Conservation (phyloP, 2,797 vertebrate genomes). For the Cossypha heuglini region DNA sequence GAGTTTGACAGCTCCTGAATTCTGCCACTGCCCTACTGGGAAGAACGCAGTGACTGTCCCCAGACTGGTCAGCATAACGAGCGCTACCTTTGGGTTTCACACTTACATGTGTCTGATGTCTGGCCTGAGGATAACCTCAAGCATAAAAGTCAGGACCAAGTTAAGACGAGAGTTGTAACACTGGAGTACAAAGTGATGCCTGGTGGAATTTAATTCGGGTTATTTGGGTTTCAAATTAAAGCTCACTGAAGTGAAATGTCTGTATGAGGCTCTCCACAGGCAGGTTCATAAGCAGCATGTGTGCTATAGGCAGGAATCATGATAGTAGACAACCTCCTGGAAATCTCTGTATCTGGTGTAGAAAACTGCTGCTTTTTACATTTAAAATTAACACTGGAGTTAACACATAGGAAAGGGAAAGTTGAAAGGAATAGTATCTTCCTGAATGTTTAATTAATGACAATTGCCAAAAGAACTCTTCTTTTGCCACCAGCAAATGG, state of each 20-base stretch:
- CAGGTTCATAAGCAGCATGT: background rate
- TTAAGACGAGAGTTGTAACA: background rate
- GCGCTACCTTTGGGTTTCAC: background rate
- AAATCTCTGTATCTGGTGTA: background rate
- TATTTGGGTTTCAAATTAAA: slow-evolving; percentile 36
- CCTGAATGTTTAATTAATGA: slow-evolving; percentile 5
- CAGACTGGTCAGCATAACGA: rapidly evolving
- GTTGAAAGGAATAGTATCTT: background rate
- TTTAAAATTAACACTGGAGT: background rate
- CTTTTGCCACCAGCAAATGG: slow-evolving; percentile 9
- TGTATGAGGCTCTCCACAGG: background rate
- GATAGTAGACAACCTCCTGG: background rate
- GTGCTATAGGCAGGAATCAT: background rate
- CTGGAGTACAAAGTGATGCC: background rate
- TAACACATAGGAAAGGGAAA: background rate
- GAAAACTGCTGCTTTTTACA: background rate
- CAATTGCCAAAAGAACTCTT: slow-evolving; percentile 35
- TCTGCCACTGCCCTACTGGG: background rate
- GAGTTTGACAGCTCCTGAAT: background rate
- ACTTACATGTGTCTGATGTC: background rate
- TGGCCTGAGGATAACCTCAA: background rate
- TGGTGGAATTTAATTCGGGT: slow-evolving; percentile 14
- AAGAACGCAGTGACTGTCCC: background rate
- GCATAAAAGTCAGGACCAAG: background rate
- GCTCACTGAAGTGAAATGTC: slow-evolving; percentile 1